Base-by-base conservation (phyloP, 2,797 vertebrate species). In the Sandelia bainsii region DNA sequence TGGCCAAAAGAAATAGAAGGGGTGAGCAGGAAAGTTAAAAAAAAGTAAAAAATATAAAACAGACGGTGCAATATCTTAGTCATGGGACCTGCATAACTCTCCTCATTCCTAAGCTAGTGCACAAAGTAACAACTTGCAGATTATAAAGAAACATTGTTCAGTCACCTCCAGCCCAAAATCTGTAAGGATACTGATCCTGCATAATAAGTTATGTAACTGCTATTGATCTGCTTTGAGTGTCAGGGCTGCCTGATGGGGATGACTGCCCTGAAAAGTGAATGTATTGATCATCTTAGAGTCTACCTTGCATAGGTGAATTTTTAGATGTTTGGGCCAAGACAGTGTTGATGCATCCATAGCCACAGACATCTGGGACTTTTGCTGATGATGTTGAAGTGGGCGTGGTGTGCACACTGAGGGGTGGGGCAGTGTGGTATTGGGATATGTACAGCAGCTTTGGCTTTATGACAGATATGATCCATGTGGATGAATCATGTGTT, bases 21-120 rank as follows among this genome's bases (percentile, higher is more conserved):
- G 73, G 58, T 82, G 62, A 79, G 56, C 60, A 68, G 83, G 73
- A 85, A 81, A 69, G 45, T 54, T 51, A 59, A 52, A 68, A 85
- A 77, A 69, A 77, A 2, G 32, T 34, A n/a, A 81, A 69, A 81
- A 84, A 89, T 81, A 83, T 85, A 85, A 91, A 90, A 86, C 82
- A 90, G 85, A 91, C 71, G 64, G 59, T 74, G 92, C 82, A 86
- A 91, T 90, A 90, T 88, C 86, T 88, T 79, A 85, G 92, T 94
- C 94, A 94, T 93, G 88, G 87, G 94, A 95, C 93, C 84, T 73
- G 76, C 87, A 85, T 93, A 93, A 93, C 91, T 91, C 89, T 92
- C 58, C 63, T 79, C 73, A 73, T 76, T 83, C 84, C 79, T 87
- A 88, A 80, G 77, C 81, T 86, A 80, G 81, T 75, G 79, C 77